phyloP scores from a whole-genome alignment of 37 sponge, comb jelly and placozoan species.

The Hexactinellida sp. region DNA sequence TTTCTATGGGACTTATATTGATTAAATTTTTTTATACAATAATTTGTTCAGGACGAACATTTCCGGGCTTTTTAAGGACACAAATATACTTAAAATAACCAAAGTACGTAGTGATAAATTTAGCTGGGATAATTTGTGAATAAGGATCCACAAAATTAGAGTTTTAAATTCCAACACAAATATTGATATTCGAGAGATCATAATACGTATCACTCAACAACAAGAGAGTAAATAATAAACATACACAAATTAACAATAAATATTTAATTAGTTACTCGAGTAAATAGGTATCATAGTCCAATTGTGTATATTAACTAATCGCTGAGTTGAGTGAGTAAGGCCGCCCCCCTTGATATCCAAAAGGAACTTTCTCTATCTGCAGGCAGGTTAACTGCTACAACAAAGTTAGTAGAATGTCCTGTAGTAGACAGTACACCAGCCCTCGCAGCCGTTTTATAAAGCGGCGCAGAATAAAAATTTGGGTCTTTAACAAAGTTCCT shows the following conservation, averaged over 20 bases:
- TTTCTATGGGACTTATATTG: no score
- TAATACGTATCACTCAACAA: background rate
- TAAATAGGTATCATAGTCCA: no score
- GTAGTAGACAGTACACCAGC: constrained; percentile 87
- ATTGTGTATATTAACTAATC: constrained; percentile 44
- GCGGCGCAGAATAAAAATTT: constrained; percentile 44
- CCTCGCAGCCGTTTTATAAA: constrained; percentile 76
- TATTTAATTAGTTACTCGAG: background rate
- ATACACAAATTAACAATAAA: background rate
- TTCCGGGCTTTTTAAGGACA: no score
- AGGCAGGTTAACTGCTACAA: constrained; percentile 80
- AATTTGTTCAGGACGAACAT: no score
- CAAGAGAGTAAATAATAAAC: background rate
- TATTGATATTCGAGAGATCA: background rate
- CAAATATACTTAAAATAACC: no score
- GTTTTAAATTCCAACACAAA: background rate
- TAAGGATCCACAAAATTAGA: no score
- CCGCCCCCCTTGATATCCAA: constrained; percentile 91
- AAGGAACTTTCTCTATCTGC: constrained; percentile 58
- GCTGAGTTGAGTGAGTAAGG: constrained; percentile 83
- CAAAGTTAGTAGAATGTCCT: constrained; percentile 98
- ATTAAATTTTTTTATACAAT: no score
- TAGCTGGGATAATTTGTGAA: no score
- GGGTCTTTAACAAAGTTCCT: constrained; percentile 46
- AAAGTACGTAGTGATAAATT: no score